Base-by-base conservation (phyloP, 2,113 vertebrate species). In the Chloropsis hardwickii region DNA sequence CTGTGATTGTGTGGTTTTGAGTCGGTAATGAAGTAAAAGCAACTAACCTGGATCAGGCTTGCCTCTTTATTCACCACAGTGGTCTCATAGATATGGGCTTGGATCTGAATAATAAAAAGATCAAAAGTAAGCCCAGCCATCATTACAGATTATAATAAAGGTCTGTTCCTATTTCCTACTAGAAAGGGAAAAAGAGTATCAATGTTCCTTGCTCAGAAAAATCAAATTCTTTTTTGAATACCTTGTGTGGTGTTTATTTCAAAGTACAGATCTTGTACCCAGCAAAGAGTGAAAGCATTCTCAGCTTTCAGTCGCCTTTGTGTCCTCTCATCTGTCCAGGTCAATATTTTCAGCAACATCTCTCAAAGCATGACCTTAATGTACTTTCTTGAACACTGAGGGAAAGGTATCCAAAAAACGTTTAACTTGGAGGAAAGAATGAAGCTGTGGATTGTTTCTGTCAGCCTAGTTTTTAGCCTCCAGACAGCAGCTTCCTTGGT, bases 31-130 rank as follows among this genome's bases (percentile, higher is more conserved):
- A 47, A 60, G 16, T 31, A 64, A 70, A 53, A 94, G 18, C 29
- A 44, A 97, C 98, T 82, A 64, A 99, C 99, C 98, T 99, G 98
- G 42, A 95, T 84, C 66, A 99, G 92, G 37, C 84, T 93, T 10
- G 97, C 92, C 39, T 99, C 99, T 96, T 98, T 99, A 61, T 97
- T 98, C 61, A 86, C 81, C 73, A 98, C 24, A 11, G 95, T 86
- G 2, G 37, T 94, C 83, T 99, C 99, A 74, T 97, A 98, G 3
- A 98, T 83, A n/a, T 98, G 96, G 56, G 97, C 92, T 80, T 99
- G 98, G 47, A 98, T 88, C 99, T 99, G 94, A 97, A 88, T 60
- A 51, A 79, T 37, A 18, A 90, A 35, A 28, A 88, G n/a, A 79
- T 22, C 8, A 67, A 44, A 31, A 74, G 29, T 16, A 27, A n/a